These are phyloP conservation scores for Tachuris rubrigastra DNA, from an alignment of 2,113 vertebrate species.

Conservation along the genomic window DNA sequence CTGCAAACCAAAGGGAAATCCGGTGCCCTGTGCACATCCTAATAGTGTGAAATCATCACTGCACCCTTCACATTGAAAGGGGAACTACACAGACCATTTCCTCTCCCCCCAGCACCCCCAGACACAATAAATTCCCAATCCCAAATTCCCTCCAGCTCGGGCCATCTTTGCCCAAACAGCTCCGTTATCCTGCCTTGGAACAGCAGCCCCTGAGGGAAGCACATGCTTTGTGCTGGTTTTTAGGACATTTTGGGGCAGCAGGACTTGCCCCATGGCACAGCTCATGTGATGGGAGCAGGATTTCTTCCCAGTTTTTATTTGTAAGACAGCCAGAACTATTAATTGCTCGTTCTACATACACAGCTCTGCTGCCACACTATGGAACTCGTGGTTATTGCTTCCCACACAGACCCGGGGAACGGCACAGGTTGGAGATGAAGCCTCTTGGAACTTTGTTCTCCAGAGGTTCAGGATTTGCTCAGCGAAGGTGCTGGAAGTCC, in stretches of 20 bases:
- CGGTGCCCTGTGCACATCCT: fast-evolving
- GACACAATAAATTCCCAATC: fast-evolving
- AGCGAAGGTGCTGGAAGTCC: background rate
- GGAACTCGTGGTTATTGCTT: slow-evolving; percentile 62
- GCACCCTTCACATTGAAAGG: background rate
- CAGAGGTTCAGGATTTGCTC: background rate
- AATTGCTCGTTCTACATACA: background rate
- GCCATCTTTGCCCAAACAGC: background rate
- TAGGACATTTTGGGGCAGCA: background rate
- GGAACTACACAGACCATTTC: fast-evolving
- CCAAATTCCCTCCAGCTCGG: background rate
- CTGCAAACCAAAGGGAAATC: fast-evolving
- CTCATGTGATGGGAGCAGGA: fast-evolving
- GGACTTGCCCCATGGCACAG: background rate
- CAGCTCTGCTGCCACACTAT: slow-evolving; percentile 77
- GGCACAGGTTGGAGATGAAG: background rate
- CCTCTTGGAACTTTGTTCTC: background rate
- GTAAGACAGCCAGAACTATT: background rate
- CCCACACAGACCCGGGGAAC: background rate
- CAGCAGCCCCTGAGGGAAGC: background rate
- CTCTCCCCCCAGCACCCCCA: fast-evolving
- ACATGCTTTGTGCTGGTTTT: fast-evolving
- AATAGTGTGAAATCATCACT: fast-evolving
- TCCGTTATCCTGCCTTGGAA: fast-evolving
- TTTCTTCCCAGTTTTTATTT: background rate